phyloP scores from a whole-genome alignment of 2,113 vertebrate species.

The Micronycteris hirsuta region DNA sequence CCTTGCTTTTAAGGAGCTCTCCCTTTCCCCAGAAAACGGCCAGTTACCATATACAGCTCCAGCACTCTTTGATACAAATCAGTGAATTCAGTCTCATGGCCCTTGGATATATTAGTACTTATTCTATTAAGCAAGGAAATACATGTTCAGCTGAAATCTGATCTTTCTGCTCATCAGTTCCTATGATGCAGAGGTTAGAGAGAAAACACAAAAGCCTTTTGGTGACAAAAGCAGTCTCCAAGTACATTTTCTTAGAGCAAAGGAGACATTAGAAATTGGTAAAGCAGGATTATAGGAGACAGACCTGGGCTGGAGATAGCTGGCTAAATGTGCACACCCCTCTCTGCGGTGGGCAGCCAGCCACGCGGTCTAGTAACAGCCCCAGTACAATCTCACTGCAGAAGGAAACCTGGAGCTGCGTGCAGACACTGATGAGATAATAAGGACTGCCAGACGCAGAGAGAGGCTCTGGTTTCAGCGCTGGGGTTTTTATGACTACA shows the following conservation, averaged over 20 bases:
- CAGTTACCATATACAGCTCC: neutral
- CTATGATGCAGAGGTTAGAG: neutral
- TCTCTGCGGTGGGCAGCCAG: neutral
- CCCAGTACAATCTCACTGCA: conserved; percentile 2
- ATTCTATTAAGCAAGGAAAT: neutral
- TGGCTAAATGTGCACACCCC: neutral
- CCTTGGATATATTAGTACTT: conserved; percentile 21
- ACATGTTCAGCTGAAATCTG: conserved; percentile 25
- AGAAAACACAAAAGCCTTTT: conserved; percentile 27
- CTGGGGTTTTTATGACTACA: neutral
- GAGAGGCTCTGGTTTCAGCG: neutral
- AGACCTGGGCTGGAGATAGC: neutral
- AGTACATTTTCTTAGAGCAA: neutral
- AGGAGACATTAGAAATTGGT: neutral
- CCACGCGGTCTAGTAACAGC: neutral
- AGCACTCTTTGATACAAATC: conserved; percentile 5
- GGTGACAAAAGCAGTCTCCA: neutral
- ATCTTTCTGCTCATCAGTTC: neutral
- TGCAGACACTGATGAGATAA: neutral
- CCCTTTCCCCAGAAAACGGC: neutral
- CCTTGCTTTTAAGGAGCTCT: neutral
- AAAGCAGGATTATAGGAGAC: neutral
- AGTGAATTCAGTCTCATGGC: neutral
- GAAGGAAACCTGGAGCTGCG: neutral
- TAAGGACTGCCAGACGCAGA: neutral